Percentiles rank a stretch among this genome's conserved stretches.
These are phyloP conservation scores for Pitta sordida DNA, from an alignment of 2,113 vertebrate species.

Conservation along the genomic window DNA sequence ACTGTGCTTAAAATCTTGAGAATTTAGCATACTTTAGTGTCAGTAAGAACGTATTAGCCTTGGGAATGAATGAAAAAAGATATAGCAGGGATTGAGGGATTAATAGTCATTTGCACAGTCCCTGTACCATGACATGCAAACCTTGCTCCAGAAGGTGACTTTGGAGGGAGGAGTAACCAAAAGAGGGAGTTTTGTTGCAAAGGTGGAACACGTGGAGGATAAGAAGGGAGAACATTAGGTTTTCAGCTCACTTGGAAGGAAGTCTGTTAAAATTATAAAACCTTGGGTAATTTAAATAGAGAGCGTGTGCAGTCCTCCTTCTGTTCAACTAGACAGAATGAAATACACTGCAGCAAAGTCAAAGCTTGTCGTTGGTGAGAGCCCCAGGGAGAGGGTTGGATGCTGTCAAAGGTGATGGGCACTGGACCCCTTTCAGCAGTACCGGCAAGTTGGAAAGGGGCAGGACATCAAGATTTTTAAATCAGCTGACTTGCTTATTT, in stretches of 20 bases:
- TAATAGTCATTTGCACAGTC: fast-evolving
- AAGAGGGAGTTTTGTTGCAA: not conserved
- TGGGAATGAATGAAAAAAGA: not conserved
- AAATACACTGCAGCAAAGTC: not conserved
- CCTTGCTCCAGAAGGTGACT: not conserved
- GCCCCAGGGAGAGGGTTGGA: not conserved
- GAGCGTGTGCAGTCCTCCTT: not conserved
- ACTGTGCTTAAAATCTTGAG: not conserved
- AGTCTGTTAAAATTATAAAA: not conserved
- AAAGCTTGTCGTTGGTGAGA: not conserved
- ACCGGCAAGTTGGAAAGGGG: not conserved
- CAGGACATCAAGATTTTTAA: not conserved
- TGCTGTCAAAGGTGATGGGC: not conserved
- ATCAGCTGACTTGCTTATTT: not conserved
- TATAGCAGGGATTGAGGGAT: not conserved
- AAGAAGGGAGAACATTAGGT: not conserved
- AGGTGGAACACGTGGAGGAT: not conserved
- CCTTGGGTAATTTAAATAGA: not conserved
- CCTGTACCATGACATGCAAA: not conserved
- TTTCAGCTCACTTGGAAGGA: not conserved
- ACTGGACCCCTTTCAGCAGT: not conserved
- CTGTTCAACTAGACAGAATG: not conserved
- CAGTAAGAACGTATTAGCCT: not conserved
- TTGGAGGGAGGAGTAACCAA: not conserved
- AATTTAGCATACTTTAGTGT: not conserved